Evolutionary conservation across 2,888 invertebrate genomes (phyloP).

Genomic region (Hydroisotoma schaefferi): DNA sequence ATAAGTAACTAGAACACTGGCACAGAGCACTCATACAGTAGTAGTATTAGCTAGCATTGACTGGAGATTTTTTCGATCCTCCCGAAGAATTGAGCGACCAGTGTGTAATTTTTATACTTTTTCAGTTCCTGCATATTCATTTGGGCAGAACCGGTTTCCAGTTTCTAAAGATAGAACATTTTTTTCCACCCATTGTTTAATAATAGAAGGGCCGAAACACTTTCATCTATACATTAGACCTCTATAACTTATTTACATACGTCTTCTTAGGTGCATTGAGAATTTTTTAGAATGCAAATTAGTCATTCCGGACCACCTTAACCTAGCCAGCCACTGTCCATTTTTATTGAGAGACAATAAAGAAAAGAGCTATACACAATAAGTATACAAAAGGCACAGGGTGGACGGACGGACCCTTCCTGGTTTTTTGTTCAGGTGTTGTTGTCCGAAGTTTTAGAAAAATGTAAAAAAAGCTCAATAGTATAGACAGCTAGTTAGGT

Average conservation of each 20-base stretch:
- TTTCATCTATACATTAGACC: no score
- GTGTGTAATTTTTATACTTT: slow-evolving; percentile 17
- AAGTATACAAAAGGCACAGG: slow-evolving; percentile 14
- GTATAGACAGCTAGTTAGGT: not conserved
- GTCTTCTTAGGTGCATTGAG: slow-evolving; percentile 16
- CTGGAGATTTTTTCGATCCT: slow-evolving; percentile 13
- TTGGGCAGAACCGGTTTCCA: slow-evolving; percentile 37
- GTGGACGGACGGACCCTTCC: slow-evolving; percentile 9
- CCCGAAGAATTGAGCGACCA: slow-evolving; percentile 8
- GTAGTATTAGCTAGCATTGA: not conserved
- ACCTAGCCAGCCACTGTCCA: slow-evolving; percentile 47
- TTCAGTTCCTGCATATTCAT: not conserved
- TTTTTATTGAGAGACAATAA: slow-evolving; percentile 27
- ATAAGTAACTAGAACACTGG: no score
- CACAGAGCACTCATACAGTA: no score
- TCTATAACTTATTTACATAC: no score
- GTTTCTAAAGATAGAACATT: slow-evolving; percentile 35
- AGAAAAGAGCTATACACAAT: not conserved
- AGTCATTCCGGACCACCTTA: no score
- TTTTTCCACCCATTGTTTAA: slow-evolving; percentile 18
- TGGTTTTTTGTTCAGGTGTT: not conserved
- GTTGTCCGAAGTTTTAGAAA: not conserved
- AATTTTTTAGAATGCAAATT: slow-evolving; percentile 44
- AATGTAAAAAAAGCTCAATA: not conserved
- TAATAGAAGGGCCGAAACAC: not conserved